A percentile compares a stretch with the other conserved stretches of the same genome.
These are phyloP conservation scores for Drosophila tanythrix DNA, from an alignment of 2,888 invertebrate genomes.

Conservation along the genomic window DNA sequence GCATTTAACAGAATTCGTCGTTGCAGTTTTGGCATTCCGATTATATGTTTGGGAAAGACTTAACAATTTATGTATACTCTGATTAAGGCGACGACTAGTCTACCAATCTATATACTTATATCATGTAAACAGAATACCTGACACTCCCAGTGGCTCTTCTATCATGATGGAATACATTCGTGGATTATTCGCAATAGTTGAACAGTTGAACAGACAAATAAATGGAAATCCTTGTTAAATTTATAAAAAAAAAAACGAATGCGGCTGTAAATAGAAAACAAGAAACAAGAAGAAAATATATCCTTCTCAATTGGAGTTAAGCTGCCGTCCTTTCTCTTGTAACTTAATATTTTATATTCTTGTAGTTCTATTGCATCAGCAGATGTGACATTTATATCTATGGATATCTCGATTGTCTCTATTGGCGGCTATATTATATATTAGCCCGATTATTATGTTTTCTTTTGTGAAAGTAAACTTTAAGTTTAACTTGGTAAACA, in stretches of 20 bases:
- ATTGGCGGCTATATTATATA: neutral
- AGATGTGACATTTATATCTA: neutral
- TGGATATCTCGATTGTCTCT: neutral
- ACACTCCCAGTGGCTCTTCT: neutral
- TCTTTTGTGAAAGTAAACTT: neutral
- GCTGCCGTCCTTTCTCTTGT: no score
- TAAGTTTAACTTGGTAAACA: neutral
- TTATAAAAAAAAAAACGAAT: neutral
- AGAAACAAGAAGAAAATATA: neutral
- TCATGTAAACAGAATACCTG: neutral
- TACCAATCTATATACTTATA: neutral
- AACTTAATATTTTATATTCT: neutral
- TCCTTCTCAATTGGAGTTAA: neutral
- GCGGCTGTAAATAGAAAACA: neutral
- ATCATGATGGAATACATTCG: neutral
- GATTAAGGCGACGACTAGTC: neutral
- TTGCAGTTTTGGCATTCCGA: neutral
- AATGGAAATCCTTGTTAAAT: accelerated
- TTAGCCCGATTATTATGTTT: neutral
- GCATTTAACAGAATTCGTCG: slow-evolving; percentile 16
- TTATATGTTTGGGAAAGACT: neutral
- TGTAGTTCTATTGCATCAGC: neutral
- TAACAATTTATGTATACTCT: neutral
- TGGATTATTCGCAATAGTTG: no score
- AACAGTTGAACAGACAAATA: neutral